phyloP scores from a whole-genome alignment of 2,888 invertebrate genomes.

The Cerastis rubricosa region DNA sequence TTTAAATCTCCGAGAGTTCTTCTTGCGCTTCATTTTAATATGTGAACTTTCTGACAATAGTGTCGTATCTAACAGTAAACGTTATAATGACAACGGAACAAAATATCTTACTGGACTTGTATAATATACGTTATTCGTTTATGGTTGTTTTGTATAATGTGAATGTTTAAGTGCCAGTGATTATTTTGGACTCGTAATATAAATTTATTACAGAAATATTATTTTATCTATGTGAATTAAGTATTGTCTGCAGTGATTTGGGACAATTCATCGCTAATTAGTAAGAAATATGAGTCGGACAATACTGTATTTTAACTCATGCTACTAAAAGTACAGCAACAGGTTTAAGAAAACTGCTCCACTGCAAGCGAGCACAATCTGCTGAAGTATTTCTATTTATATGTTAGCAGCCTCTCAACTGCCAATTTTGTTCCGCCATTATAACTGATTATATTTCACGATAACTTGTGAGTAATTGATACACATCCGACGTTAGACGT shows the following conservation, averaged over 20 bases:
- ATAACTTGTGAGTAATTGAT: constrained; percentile 61
- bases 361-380: constrained; percentile 42
- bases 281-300: constrained; percentile 6
- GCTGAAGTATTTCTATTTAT: constrained; percentile 51
- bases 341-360: constrained; percentile 4
- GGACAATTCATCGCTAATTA: constrained; percentile 24
- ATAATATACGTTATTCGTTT: constrained; percentile 11
- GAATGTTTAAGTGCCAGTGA: constrained; percentile 4
- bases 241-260: constrained; percentile 14
- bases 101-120: constrained; percentile 22
- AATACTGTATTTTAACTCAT: constrained; percentile 11
- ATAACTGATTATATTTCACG: constrained; percentile 59
- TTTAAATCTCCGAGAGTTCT: constrained; percentile 66
- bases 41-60: constrained; percentile 58
- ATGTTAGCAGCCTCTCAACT: constrained; percentile 45
- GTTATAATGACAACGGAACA: constrained; percentile 42
- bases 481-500: constrained; percentile 52
- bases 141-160: constrained; percentile 18
- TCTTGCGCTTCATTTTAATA: constrained; percentile 55
- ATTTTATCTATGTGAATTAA: constrained; percentile 19
- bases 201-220: constrained; percentile 15
- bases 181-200: constrained; percentile 21
- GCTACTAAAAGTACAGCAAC: constrained; percentile 33
- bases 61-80: constrained; percentile 51
- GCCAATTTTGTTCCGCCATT: constrained; percentile 53